phyloP scores from a whole-genome alignment of 2,797 vertebrate species.

The Smutsia temminckii region DNA sequence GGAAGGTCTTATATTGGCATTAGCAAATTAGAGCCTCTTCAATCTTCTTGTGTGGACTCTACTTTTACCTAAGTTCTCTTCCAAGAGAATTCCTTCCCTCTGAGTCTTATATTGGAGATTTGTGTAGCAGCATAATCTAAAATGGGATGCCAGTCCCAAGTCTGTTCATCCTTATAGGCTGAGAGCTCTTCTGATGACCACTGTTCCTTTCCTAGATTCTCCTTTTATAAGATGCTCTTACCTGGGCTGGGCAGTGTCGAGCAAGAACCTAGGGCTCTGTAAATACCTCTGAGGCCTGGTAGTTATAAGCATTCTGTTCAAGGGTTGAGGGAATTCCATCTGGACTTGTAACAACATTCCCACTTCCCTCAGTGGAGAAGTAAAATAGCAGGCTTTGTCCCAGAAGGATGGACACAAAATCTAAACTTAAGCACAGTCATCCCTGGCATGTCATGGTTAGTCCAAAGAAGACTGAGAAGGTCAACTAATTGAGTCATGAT shows the following conservation, averaged over 20 bases:
- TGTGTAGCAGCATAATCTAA: neutral
- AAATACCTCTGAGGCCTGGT: slow-evolving; percentile 3
- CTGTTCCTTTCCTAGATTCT: neutral
- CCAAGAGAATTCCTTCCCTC: neutral
- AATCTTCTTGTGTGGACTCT: neutral
- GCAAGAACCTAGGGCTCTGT: slow-evolving; percentile 9
- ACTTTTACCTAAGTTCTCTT: neutral
- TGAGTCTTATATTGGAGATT: neutral
- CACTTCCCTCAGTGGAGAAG: neutral
- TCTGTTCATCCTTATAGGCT: neutral
- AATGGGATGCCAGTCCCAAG: neutral
- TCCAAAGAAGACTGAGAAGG: neutral
- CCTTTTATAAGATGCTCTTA: neutral
- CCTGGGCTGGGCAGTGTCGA: neutral
- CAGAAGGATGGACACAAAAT: slow-evolving; percentile 6
- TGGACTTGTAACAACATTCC: neutral
- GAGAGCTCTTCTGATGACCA: neutral
- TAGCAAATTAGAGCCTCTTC: neutral
- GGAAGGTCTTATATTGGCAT: neutral
- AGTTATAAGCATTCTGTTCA: slow-evolving; percentile 55
- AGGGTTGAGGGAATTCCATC: neutral
- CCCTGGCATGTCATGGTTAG: neutral
- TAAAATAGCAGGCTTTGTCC: neutral
- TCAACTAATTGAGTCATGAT: neutral
- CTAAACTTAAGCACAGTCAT: neutral